These are phyloP conservation scores for Etheostoma cragini DNA, from an alignment of 2,113 vertebrate species.

Conservation along the genomic window DNA sequence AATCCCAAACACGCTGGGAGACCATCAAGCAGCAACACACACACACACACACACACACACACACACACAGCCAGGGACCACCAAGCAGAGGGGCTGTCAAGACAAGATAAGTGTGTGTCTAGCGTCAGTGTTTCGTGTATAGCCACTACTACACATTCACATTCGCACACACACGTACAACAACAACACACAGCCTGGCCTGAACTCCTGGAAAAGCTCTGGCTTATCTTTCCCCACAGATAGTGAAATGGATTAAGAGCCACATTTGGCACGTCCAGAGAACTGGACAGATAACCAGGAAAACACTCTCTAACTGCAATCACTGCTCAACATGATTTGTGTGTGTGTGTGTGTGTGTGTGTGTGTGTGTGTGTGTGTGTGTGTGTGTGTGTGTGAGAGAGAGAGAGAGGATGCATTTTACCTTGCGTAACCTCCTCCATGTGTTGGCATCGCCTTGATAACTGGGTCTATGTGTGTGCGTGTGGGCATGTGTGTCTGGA, in stretches of 20 bases:
- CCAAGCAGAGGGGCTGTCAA: conserved; percentile 80
- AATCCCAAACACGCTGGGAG: conserved; percentile 75
- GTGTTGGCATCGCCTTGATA: conserved; percentile 61
- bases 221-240: conserved; percentile 83
- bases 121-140: conserved; percentile 54
- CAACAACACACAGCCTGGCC: conserved; percentile 71
- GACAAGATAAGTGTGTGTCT: conserved; percentile 83
- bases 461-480: conserved; percentile 27
- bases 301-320: conserved; percentile 81
- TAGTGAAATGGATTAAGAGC: conserved; percentile 84
- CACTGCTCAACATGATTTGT: conserved; percentile 75
- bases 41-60: conserved; percentile 62
- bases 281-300: conserved; percentile 82
- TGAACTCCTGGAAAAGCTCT: conserved; percentile 77
- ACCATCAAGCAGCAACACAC: conserved; percentile 73
- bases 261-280: conserved; percentile 83
- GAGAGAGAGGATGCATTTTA: conserved; percentile 44
- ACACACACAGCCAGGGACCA: conserved; percentile 75
- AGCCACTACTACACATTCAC: conserved; percentile 41
- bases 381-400: conserved; percentile 10
- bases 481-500: conserved; percentile 62
- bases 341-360: conserved; percentile 21
- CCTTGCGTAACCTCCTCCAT: conserved; percentile 37
- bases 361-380: conserved; percentile 20
- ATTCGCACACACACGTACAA: conserved; percentile 42